Evolutionary conservation across 2,797 vertebrate species (phyloP), one percentile per base, ranked within the genome.

Genomic region (Spatula versicolor): DNA sequence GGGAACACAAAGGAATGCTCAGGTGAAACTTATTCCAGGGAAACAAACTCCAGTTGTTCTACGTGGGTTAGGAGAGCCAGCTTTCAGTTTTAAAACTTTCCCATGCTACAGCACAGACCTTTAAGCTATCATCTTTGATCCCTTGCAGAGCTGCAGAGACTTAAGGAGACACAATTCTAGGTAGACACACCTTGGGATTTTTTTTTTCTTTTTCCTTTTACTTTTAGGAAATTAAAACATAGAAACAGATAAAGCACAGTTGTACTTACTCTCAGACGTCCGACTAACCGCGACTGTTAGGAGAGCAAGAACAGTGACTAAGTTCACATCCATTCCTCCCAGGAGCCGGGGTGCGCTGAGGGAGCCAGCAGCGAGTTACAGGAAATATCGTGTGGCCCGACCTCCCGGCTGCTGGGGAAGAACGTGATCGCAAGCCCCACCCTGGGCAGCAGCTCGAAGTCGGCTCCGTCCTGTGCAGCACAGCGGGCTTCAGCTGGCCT

Each of bases 251-350:
- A 46, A 86, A 78, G 35, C 17, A 39, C 26, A 52, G 2, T 41
- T 67, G 31, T 95, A 97, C 97, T 97, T 95, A 97, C 97, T 96
- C n/a, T 91, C 83, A 50, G 96, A 96, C 0, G 94, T 90, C 41
- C 48, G 93, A 82, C 56, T 54, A 74, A 94, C 31, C 0, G 4
- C 11, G 11, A 89, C 48, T 35, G 93, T 84, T 66, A 97, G 84
- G 69, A 93, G 3, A 81, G 74, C 62, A 48, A 93, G 6, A n/a
- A 85, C 26, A 9, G 80, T 41, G 85, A 91, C 62, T 37, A 94
- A 19, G 41, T 45, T 89, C 35, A 72, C 41, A 66, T 93, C 86
- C 97, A 97, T 97, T 88, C 33, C 66, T 91, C 30, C 63, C 3
- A 13, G 67, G 63, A 67, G 79, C 80, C 2, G 64, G 0, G 85